These are phyloP conservation scores for Diuraphis noxia DNA, from an alignment of 1,140 invertebrate species.

Conservation along the genomic window DNA sequence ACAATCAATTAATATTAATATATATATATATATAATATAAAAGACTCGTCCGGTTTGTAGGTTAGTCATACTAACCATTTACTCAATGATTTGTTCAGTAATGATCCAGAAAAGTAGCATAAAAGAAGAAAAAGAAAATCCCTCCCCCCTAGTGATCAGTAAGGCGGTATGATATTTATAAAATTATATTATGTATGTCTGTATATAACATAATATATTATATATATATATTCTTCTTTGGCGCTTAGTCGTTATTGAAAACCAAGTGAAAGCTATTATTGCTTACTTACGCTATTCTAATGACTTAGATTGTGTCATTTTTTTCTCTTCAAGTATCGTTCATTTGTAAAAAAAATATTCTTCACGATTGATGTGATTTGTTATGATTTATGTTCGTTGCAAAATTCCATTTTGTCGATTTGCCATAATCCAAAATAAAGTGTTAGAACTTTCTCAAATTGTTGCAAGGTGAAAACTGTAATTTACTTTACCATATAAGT, in stretches of 20 bases:
- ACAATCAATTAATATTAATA: conserved; percentile 21
- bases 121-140: conserved; percentile 19
- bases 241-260: conserved; percentile 46
- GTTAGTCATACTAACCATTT: conserved; percentile 27
- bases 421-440: conserved; percentile 14
- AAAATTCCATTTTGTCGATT: conserved; percentile 27
- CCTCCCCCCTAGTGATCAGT: conserved; percentile 16
- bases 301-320: conserved; percentile 41
- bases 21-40: neutral
- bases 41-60: conserved; percentile 38
- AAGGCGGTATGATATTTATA: conserved; percentile 26
- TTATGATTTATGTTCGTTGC: conserved; percentile 22
- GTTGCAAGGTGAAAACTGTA: conserved; percentile 2
- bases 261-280: conserved; percentile 52
- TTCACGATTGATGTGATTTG: neutral
- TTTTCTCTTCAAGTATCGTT: conserved; percentile 27
- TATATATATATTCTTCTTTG: neutral
- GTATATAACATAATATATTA: no score
- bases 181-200: neutral
- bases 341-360: conserved; percentile 16
- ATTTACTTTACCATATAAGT: neutral
- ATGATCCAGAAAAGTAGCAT: conserved; percentile 21
- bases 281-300: conserved; percentile 26
- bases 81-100: conserved; percentile 32
- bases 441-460: conserved; percentile 18